Conservation (phyloP, 1,140 invertebrate species). For the Phortica variegata region DNA sequence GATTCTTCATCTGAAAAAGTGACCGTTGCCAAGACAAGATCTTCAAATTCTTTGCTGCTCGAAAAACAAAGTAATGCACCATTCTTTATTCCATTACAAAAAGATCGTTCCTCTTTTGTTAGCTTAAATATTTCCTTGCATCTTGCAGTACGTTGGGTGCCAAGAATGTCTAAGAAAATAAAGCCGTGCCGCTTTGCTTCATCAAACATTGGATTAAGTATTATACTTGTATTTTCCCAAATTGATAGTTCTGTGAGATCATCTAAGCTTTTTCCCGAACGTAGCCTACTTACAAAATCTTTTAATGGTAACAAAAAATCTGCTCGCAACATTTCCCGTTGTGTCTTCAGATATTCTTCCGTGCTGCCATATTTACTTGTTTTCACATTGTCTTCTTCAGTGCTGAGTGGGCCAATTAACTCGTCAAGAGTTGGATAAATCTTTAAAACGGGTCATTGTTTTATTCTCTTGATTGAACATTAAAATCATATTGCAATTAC, state of each 20-base stretch:
- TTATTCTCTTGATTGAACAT: too few relatives aligned
- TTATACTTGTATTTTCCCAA: slow-evolving; percentile 33
- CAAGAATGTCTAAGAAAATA: slow-evolving; percentile 29
- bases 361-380: neutral
- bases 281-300: slow-evolving; percentile 39
- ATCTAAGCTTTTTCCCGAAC: slow-evolving; percentile 33
- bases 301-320: slow-evolving; percentile 68
- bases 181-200: slow-evolving; percentile 25
- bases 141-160: neutral
- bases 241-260: slow-evolving; percentile 42
- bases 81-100: slow-evolving; percentile 61
- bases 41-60: slow-evolving; percentile 65
- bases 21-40: slow-evolving; percentile 69
- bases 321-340: slow-evolving; percentile 74
- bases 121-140: neutral
- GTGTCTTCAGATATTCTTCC: slow-evolving; percentile 61
- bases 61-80: slow-evolving; percentile 75
- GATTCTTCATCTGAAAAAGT: slow-evolving; percentile 60
- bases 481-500: neutral
- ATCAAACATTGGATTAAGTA: slow-evolving; percentile 30
- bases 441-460: too few relatives aligned
- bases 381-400: slow-evolving; percentile 6
- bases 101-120: slow-evolving; percentile 31
- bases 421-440: slow-evolving; percentile 43
- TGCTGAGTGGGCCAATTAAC: slow-evolving; percentile 1